phyloP scores from a whole-genome alignment of 2,888 invertebrate species.

The Gasteruption jaculator region DNA sequence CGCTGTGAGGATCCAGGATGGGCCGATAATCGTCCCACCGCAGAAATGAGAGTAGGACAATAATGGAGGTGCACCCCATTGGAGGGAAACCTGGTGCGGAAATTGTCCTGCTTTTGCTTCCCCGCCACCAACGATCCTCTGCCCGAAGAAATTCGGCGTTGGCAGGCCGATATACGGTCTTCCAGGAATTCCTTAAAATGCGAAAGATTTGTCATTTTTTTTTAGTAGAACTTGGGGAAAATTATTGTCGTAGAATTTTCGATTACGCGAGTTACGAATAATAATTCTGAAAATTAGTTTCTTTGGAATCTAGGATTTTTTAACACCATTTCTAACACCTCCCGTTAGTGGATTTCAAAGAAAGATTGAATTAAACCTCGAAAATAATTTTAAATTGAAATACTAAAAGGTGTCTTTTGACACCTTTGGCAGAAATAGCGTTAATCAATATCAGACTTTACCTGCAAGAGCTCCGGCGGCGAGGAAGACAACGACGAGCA shows the following conservation, averaged over 20 bases:
- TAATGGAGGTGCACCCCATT: slow-evolving; percentile 34
- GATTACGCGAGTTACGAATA: no score
- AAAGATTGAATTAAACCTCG: no score
- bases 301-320: no score
- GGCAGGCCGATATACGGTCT: slow-evolving; percentile 21
- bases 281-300: no score
- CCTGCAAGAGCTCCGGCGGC: slow-evolving; percentile 24
- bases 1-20: slow-evolving; percentile 49
- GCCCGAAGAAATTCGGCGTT: slow-evolving; percentile 13
- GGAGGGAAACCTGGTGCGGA: slow-evolving; percentile 53
- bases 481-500: slow-evolving; percentile 20
- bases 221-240: not conserved
- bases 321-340: no score
- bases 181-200: not conserved
- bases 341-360: no score
- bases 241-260: no score
- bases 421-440: no score
- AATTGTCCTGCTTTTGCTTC: slow-evolving; percentile 48
- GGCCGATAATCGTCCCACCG: slow-evolving; percentile 48
- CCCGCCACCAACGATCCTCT: slow-evolving; percentile 30
- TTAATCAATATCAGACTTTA: slow-evolving; percentile 27
- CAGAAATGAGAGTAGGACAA: slow-evolving; percentile 36
- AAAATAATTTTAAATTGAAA: no score
- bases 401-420: no score
- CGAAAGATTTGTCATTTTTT: not conserved